A percentile compares a stretch with the other conserved stretches of the same genome.
phyloP scores from a whole-genome alignment of 2,113 vertebrate genomes.

The Illadopsis cleaveri region DNA sequence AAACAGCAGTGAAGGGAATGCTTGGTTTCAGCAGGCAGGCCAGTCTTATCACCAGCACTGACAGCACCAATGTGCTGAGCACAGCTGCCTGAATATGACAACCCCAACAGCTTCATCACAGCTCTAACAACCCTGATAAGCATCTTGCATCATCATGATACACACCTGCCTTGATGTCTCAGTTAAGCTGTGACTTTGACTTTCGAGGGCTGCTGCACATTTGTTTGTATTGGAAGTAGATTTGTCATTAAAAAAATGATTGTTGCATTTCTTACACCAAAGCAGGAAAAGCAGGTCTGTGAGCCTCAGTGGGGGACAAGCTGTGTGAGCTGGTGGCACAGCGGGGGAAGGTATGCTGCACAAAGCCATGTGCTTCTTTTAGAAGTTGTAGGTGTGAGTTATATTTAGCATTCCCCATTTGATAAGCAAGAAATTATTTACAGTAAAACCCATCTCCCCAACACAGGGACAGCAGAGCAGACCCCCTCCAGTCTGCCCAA shows the following conservation, averaged over 20 bases:
- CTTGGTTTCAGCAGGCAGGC: neutral
- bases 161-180: neutral
- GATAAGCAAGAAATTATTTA: neutral
- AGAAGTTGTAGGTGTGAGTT: conserved; percentile 7
- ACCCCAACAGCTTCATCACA: neutral
- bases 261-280: neutral
- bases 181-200: neutral
- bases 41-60: neutral
- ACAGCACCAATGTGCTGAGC: rapidly evolving
- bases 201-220: neutral
- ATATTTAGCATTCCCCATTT: neutral
- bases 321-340: neutral
- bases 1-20: neutral
- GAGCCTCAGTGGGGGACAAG: neutral
- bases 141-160: neutral
- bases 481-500: neutral
- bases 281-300: neutral
- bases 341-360: neutral
- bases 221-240: neutral
- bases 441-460: neutral
- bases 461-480: neutral
- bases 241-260: neutral
- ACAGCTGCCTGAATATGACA: neutral
- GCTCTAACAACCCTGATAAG: neutral
- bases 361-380: neutral